Percentiles rank a stretch among this genome's conserved stretches.
These are phyloP conservation scores for Mythimna ferrago DNA, from an alignment of 2,888 invertebrate species.

Conservation along the genomic window DNA sequence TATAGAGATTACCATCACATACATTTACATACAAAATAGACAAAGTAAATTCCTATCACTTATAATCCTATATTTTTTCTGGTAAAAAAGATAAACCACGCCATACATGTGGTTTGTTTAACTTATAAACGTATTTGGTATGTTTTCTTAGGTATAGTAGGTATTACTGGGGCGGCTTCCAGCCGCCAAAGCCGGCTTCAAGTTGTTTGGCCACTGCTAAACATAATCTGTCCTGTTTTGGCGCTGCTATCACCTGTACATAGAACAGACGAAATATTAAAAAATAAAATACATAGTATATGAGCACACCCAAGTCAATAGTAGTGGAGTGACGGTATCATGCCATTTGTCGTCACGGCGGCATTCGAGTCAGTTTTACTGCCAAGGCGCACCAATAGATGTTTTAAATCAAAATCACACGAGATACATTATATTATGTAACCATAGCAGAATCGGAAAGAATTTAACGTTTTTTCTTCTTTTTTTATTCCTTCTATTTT, in stretches of 20 bases:
- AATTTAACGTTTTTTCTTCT: neutral
- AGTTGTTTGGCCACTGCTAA: slow-evolving; percentile 95
- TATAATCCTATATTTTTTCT: slow-evolving; percentile 55
- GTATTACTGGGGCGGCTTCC: slow-evolving; percentile 91
- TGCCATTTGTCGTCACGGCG: too few relatives aligned
- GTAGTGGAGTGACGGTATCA: too few relatives aligned
- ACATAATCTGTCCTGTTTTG: slow-evolving; percentile 94
- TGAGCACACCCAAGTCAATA: too few relatives aligned
- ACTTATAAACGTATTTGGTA: slow-evolving; percentile 58
- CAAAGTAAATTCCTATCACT: slow-evolving; percentile 49
- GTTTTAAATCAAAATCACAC: too few relatives aligned
- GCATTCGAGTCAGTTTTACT: too few relatives aligned
- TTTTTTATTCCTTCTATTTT: too few relatives aligned
- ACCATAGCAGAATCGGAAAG: neutral
- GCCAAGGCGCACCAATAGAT: too few relatives aligned
- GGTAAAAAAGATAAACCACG: slow-evolving; percentile 75
- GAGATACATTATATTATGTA: too few relatives aligned
- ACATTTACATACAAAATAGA: slow-evolving; percentile 67
- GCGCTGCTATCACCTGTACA: slow-evolving; percentile 92
- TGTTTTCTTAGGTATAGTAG: slow-evolving; percentile 36
- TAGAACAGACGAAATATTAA: too few relatives aligned
- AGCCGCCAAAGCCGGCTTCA: slow-evolving; percentile 95
- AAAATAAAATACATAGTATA: too few relatives aligned
- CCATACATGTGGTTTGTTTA: slow-evolving; percentile 75
- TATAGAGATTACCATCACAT: slow-evolving; percentile 63